Base-by-base conservation (phyloP, 2,888 invertebrate genomes). In the Latheticus oryzae region DNA sequence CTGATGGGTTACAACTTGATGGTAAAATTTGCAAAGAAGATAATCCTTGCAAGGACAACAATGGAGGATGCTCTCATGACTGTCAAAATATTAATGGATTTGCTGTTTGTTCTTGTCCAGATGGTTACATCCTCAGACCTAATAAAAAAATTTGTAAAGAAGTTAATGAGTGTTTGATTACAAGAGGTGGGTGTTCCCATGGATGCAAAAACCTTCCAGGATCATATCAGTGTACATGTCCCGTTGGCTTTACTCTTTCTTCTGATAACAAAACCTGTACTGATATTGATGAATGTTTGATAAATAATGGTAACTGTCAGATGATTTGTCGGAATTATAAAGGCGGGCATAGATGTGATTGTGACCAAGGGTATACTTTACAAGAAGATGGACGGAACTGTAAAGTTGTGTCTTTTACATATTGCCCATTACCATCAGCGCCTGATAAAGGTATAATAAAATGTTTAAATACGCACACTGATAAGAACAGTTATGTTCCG, bases 161-260 rank as follows among this genome's bases (percentile, higher is more conserved):
- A 70, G 75, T 85, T 3, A 82, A 87, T 68, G 85, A 85, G 47
- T 89, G 89, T 63, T 73, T 75, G 4, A 65, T 74, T 0, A 79
- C 81, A 48, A 84, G 86, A 59, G 86, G 85, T 0, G 84, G 84
- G 19, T 89, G 89, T 70, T 82, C 84, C 2, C 87, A 88, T 53
- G 79, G 80, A 11, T 89, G 89, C 68, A 73, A 78, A 38, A 83
- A 84, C 53, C 74, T 77, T 1, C 79, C 80, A 7, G 84, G 84
- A 1, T 75, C 81, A 15, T 79, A 76, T 47, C 72, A 76, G 32
- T 86, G 86, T 60, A 70, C 73, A 2, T 84, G 84, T 58, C 80
- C 80, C 0, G 61, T 71, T 3, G 84, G 83, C 0, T 78, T 77
- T 58, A 63, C 65, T 1, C 59, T 81, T 4, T 76, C 75, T 43